Evolutionary conservation across 2,113 vertebrate species (phyloP).

Genomic region (Azemiops feae): DNA sequence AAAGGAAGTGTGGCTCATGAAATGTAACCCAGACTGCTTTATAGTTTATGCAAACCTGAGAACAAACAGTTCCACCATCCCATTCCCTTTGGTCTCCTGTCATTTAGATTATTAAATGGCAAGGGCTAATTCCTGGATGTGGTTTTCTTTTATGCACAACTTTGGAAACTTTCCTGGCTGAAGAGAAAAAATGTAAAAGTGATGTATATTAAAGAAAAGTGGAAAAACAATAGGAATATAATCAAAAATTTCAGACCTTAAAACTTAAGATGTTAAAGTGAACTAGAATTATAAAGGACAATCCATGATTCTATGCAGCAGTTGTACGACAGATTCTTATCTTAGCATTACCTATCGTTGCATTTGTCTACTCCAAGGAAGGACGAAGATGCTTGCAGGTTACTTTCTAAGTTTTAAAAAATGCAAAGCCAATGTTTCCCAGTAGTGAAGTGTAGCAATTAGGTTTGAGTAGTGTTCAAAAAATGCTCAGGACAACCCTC

Average conservation of each 20-base stretch:
- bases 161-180: neutral
- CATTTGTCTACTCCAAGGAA: neutral
- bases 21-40: neutral
- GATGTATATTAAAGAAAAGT: neutral
- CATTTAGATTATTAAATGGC: neutral
- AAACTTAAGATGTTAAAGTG: neutral
- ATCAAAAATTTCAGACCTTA: neutral
- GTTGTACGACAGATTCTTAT: neutral
- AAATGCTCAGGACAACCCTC: neutral
- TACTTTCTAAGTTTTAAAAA: neutral
- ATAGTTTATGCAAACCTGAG: neutral
- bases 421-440: neutral
- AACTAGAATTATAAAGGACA: neutral
- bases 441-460: neutral
- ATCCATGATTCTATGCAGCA: neutral
- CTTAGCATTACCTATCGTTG: neutral
- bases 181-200: neutral
- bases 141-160: neutral
- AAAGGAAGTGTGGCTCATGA: neutral
- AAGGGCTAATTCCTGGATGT: neutral
- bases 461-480: neutral
- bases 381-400: too few species aligned
- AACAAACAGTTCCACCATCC: neutral
- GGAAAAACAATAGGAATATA: neutral
- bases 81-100: neutral